Evolutionary conservation across 2,797 vertebrate genomes (phyloP), one percentile per base, ranked within the genome.

Genomic region (Xenentodon cancila): DNA sequence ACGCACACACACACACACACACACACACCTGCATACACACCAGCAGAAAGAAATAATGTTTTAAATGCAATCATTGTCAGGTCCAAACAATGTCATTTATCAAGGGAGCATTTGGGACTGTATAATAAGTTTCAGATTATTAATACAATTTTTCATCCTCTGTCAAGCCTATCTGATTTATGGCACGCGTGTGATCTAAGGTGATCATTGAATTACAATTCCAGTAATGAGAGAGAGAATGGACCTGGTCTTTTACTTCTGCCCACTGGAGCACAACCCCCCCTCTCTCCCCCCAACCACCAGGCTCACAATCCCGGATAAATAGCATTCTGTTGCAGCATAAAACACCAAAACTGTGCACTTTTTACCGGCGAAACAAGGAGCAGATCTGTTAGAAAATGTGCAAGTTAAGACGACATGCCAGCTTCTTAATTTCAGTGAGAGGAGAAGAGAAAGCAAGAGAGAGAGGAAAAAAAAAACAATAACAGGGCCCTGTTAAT

Each of bases 181-280:
- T 98, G 96, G 96, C 96, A 95, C 94, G 91, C 92, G 92, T 94
- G 93, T 97, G 96, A 97, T 98, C 96, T 96, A 96, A 98, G 96
- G 97, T 98, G 96, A 98, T 98, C 96, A 98, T 97, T 96, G 97
- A 97, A 98, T 98, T 98, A 98, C 96, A 97, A 97, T 97, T 97
- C 94, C 95, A 95, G 94, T 96, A 97, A 97, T 97, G 97, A 96
- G 95, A 95, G 95, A 91, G 88, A 88, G 88, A 88, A 86, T 89
- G 77, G 89, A 90, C 90, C 90, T 82, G 87, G 80, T 89, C 85
- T 86, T 90, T 86, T 86, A 88, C 87, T 88, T 84, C 84, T 88
- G 74, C 84, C 81, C 82, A 88, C 69, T 86, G 82, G 72, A 88
- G 89, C 81, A 70, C 70, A 73, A 27, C 55, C 42, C 65, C 43